Evolutionary conservation across 2,888 invertebrate species (phyloP), one percentile per base, ranked within the genome.

Genomic region (Agapostemon virescens): DNA sequence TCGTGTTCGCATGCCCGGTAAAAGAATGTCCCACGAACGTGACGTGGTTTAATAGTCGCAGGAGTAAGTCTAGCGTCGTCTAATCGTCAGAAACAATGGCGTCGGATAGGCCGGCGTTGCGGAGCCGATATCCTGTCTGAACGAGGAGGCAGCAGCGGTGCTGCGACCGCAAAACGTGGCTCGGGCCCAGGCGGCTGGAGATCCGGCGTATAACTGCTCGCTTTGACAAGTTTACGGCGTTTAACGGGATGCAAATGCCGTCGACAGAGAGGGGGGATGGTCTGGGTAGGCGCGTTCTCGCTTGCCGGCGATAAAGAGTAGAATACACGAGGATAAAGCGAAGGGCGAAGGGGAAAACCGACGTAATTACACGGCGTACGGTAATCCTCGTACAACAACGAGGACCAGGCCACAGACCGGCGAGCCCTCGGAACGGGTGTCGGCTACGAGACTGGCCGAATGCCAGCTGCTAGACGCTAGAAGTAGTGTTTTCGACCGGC

Each of bases 381-480:
- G 87, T 89, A 89, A 90, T 90, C 88, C 88, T 86, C 85, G 82
- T 86, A 87, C 86, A 88, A 89, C 85, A 84, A 84, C 84, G 85
- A 83, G 81, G 83, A 61, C 66, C 70, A 26, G 26, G 40, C 40
- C 45, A 55, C 63, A 70, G 55, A 72, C 40, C 23, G 23, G 13
- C 1, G 69, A 77, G 33, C 71, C 68, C 68, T 75, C 49, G 63
- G 71, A 71, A 73, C 76, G 64, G 69, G 67, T 63, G 77, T 72
- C 76, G 74, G 74, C 83, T 73, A 52, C 78, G 81, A 79, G 79
- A 72, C 87, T 90, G 90, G 90, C 88, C 79, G 78, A 82, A 87
- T 83, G 88, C 90, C 90, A 89, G 86, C 83, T 74, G 84, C 80
- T 74, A 80, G 82, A 82, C 73, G 70, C 69, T 77, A 64, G 73